A percentile compares a stretch with the other conserved stretches of the same genome.
These are phyloP conservation scores for Lepidocyrtinus sp. DNA, from an alignment of 2,888 invertebrate genomes.

Conservation along the genomic window DNA sequence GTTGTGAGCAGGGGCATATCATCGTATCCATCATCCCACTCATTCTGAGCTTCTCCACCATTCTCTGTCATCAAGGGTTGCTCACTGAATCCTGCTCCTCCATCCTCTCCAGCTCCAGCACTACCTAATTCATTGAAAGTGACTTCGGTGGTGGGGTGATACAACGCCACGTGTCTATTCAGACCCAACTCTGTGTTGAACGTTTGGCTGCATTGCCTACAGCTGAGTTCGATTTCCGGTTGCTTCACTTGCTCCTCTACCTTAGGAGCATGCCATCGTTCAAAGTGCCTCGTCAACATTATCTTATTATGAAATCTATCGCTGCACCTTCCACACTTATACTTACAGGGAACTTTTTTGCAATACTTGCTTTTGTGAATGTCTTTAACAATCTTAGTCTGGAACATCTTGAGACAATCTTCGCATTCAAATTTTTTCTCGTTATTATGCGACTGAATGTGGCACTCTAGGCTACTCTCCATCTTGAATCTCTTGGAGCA, in stretches of 20 bases:
- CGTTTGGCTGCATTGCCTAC: conserved; percentile 42
- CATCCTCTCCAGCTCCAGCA: too few species aligned
- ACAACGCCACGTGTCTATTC: conserved; percentile 19
- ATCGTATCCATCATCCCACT: background rate
- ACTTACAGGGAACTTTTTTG: conserved; percentile 41
- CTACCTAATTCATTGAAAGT: background rate
- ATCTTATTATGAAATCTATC: conserved; percentile 41
- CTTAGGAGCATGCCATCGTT: conserved; percentile 6
- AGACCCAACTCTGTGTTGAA: conserved; percentile 48
- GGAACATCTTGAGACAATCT: conserved; percentile 44
- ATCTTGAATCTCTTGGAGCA: conserved; percentile 19
- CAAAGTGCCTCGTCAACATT: conserved; percentile 22
- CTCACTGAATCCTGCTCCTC: too few species aligned
- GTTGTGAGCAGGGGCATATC: background rate
- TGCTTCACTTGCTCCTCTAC: background rate
- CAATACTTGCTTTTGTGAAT: conserved; percentile 29
- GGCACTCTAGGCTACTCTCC: background rate
- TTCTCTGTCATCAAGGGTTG: too few species aligned
- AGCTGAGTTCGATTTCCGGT: conserved; percentile 31
- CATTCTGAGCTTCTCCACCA: too few species aligned
- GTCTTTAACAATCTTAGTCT: background rate
- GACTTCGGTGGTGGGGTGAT: conserved; percentile 20
- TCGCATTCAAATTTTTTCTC: conserved; percentile 29
- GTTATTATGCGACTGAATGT: background rate
- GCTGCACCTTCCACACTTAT: conserved; percentile 28